Evolutionary conservation across 2,113 vertebrate genomes (phyloP).

Genomic region (Callaeas wilsoni): DNA sequence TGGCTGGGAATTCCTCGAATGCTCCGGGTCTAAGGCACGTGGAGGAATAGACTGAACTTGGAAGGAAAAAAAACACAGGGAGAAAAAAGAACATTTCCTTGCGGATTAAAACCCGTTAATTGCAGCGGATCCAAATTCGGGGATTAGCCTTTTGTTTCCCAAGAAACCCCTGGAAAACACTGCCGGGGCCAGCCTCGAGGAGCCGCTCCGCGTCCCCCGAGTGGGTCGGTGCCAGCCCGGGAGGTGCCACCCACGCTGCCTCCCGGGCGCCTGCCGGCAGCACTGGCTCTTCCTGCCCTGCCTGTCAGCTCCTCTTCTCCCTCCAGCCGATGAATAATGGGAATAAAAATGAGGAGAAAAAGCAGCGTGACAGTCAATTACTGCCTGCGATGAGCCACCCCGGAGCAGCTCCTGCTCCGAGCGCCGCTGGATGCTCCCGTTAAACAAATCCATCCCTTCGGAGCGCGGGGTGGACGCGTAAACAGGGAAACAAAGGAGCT

Average conservation of each 20-base stretch:
- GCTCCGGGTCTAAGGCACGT: neutral
- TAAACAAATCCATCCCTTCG: neutral
- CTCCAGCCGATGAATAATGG: slow-evolving; percentile 34
- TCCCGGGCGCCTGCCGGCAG: neutral
- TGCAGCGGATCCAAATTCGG: neutral
- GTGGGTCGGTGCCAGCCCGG: neutral
- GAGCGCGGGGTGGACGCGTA: neutral
- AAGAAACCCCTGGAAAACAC: neutral
- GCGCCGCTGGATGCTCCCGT: neutral
- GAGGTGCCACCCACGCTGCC: neutral
- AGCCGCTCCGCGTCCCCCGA: neutral
- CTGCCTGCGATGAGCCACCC: slow-evolving; percentile 37
- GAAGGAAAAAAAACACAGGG: neutral
- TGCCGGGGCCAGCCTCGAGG: accelerated
- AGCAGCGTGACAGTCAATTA: slow-evolving; percentile 46
- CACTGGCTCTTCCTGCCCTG: neutral
- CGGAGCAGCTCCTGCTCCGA: neutral
- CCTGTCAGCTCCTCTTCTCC: neutral
- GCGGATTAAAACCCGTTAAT: neutral
- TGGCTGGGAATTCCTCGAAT: neutral
- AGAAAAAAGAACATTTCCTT: neutral
- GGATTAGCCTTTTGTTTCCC: neutral
- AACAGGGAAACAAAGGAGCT: neutral
- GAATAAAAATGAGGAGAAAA: slow-evolving; percentile 14
- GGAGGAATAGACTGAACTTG: neutral